Conservation (phyloP, 2,888 invertebrate genomes). For the Thymelicus sylvestris region DNA sequence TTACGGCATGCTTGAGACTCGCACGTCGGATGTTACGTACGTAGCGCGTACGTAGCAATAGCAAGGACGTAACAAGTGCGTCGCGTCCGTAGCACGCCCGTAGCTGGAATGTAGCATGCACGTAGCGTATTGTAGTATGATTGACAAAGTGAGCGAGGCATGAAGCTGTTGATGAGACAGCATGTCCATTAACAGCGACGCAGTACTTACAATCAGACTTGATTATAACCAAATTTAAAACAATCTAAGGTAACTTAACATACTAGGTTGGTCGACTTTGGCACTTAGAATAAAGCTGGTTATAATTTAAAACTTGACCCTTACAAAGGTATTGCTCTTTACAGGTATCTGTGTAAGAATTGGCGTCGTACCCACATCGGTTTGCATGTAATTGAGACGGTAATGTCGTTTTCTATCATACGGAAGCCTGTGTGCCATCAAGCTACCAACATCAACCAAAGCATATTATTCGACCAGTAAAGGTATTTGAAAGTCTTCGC, state of each 20-base stretch:
- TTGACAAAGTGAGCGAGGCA: no score
- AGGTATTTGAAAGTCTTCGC: not conserved
- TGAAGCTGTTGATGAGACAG: no score
- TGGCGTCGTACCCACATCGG: conserved; percentile 14
- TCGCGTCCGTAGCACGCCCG: no score
- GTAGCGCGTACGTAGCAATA: not conserved
- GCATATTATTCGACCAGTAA: not conserved
- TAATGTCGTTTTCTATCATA: not conserved
- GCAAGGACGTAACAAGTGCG: not conserved
- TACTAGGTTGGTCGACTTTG: no score
- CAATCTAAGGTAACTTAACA: no score
- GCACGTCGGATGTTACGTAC: conserved; percentile 28
- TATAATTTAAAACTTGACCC: no score
- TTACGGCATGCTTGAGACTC: conserved; percentile 51
- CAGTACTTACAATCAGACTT: no score
- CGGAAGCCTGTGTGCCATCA: no score
- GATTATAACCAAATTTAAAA: no score
- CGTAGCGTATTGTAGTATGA: no score
- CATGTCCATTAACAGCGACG: no score
- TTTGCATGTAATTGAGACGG: not conserved
- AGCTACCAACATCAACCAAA: not conserved
- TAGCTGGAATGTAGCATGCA: not conserved
- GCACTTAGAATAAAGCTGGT: no score
- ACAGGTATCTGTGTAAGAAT: conserved; percentile 21
- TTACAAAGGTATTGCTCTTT: not conserved